Conservation (phyloP, 2,888 invertebrate species). For the Ecdyonurus torrentis region DNA sequence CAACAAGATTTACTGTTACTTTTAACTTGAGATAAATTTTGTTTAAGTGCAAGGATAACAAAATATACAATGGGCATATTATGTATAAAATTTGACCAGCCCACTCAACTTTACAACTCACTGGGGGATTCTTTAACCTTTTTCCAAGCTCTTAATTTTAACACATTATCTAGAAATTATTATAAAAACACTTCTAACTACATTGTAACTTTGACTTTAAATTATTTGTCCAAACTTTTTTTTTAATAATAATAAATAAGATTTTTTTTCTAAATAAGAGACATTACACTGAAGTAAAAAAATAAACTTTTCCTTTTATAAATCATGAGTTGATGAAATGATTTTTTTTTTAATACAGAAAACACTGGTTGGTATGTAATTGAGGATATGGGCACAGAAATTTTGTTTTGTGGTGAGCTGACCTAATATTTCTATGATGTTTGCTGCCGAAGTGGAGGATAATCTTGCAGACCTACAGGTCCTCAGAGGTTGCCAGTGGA, state of each 20-base stretch:
- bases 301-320: neutral
- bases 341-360: no score
- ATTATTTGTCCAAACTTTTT: neutral
- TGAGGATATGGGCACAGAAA: neutral
- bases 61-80: neutral
- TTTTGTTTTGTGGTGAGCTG: neutral
- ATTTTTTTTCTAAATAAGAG: neutral
- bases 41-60: neutral
- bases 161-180: neutral
- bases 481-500: constrained; percentile 1
- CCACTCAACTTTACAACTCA: neutral
- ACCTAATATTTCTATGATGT: no score
- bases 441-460: neutral
- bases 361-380: no score
- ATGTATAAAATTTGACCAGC: neutral
- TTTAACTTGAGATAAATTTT: neutral
- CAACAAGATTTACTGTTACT: neutral
- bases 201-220: no score
- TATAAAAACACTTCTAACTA: no score
- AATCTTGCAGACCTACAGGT: neutral
- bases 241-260: neutral
- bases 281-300: neutral
- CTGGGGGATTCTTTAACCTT: neutral
- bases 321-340: neutral
- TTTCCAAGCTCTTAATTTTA: neutral